These are phyloP conservation scores for Eptesicus fuscus DNA, from an alignment of 2,113 vertebrate genomes.

Conservation along the genomic window DNA sequence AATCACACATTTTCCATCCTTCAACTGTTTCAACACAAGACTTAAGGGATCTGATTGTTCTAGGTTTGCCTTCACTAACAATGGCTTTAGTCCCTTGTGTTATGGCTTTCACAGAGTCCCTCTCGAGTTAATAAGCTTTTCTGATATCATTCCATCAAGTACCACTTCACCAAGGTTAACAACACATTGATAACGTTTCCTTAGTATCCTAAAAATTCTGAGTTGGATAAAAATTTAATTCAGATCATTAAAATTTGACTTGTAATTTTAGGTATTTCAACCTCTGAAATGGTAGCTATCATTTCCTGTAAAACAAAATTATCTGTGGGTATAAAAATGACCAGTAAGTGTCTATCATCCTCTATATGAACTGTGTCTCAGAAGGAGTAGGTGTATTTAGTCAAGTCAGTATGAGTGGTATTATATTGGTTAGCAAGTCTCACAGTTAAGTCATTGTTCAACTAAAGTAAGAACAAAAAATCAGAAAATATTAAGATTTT, in stretches of 20 bases:
- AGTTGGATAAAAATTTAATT: neutral
- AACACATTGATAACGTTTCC: neutral
- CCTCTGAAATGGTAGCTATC: neutral
- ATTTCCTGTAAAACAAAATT: neutral
- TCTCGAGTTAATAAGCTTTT: neutral
- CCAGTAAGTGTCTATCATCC: neutral
- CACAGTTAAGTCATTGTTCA: neutral
- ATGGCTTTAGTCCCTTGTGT: neutral
- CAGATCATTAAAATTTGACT: neutral
- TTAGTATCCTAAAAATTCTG: neutral
- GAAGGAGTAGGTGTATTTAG: neutral
- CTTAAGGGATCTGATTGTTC: neutral
- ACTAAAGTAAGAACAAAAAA: neutral
- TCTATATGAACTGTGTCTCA: neutral
- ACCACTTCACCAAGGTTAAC: neutral
- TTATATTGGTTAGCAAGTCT: neutral
- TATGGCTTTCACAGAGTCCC: neutral
- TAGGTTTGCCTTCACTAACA: neutral
- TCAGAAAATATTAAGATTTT: neutral
- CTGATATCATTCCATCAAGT: neutral
- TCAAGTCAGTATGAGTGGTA: neutral
- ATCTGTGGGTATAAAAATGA: neutral
- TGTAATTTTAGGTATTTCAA: neutral
- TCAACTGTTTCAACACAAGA: neutral
- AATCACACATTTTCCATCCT: neutral